Base-by-base conservation (phyloP, 2,888 invertebrate genomes). In the Petrolisthes cinctipes region DNA sequence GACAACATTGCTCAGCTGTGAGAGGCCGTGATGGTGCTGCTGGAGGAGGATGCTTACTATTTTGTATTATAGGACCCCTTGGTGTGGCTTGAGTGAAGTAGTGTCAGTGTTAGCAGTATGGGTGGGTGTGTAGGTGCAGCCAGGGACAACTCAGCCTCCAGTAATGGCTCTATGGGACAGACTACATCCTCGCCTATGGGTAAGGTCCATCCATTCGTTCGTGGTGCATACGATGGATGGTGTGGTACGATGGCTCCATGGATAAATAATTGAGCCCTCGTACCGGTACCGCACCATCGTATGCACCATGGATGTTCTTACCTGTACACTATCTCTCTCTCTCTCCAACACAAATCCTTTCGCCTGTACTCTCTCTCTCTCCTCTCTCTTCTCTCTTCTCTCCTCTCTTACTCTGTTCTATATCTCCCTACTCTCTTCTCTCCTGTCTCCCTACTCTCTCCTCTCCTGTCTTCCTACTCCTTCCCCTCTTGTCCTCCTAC, bases 41-140 rank as follows among this genome's bases (percentile, higher is more conserved):
- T 20, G 71, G n/a, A n/a, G n/a, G 71, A 6, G n/a, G n/a, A 7
- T 20, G 20, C 71, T 71, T n/a, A 71, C 17, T 14, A 14, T 17
- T 14, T 61, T 9, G 1, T 17, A 14, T 17, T 61, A 61, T 61
- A 9, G 61, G 61, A 61, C 61, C 51, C 5, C 23, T 3, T 83
- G 17, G 9, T 17, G 75, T 23, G 75, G 83, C 73, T 68, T 80
- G 66, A 54, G 80, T 57, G 79, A 84, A 71, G 85, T 53, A 51
- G 53, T 51, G 79, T 53, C 79, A 86, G 23, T 23, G 81, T 86
- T 81, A 81, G 86, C 79, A 86, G 56, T 23, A 86, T 86, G 86
- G 86, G 86, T n/a, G 86, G 86, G 57, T 86, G 86, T 81, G 81
- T 86, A 81, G 86, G 86, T 54, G 81, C 86, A 23, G 81, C 86